These are phyloP conservation scores for Gonioctena quinquepunctata DNA, from an alignment of 1,140 invertebrate species.

Conservation along the genomic window DNA sequence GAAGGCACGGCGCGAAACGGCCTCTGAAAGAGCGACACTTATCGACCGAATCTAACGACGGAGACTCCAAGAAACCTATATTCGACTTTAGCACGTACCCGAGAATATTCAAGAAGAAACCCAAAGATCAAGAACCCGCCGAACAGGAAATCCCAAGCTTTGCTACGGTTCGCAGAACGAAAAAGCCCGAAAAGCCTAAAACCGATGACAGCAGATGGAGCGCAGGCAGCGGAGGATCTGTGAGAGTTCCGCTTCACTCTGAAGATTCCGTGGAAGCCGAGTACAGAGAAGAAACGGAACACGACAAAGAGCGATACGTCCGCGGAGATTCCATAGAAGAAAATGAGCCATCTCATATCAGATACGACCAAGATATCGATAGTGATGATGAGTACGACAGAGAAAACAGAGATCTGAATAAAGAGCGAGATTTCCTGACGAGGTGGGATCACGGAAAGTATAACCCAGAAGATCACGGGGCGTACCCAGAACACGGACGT, in stretches of 20 bases:
- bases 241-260: conserved; percentile 47
- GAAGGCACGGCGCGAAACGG: conserved; percentile 30
- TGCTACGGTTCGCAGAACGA: conserved; percentile 58
- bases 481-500: no score
- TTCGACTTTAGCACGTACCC: conserved; percentile 79
- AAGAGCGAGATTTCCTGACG: conserved; percentile 26
- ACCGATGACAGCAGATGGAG: conserved; percentile 19
- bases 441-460: conserved; percentile 55
- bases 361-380: conserved; percentile 47
- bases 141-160: conserved; percentile 54
- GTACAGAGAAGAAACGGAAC: neutral
- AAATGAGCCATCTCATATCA: conserved; percentile 31
- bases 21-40: conserved; percentile 47
- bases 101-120: conserved; percentile 65
- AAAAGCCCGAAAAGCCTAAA: conserved; percentile 44
- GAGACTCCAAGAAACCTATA: conserved; percentile 61
- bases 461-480: conserved; percentile 49
- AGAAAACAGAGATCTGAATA: conserved; percentile 45
- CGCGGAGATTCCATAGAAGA: conserved; percentile 23
- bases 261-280: conserved; percentile 53
- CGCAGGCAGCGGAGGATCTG: conserved; percentile 22
- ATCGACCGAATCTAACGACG: conserved; percentile 58
- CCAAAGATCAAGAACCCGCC: neutral
- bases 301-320: neutral
- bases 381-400: conserved; percentile 47